Percentiles rank a stretch among this genome's conserved stretches.
Evolutionary conservation across 1,140 invertebrate genomes (phyloP).

Genomic region (Sipha flava): DNA sequence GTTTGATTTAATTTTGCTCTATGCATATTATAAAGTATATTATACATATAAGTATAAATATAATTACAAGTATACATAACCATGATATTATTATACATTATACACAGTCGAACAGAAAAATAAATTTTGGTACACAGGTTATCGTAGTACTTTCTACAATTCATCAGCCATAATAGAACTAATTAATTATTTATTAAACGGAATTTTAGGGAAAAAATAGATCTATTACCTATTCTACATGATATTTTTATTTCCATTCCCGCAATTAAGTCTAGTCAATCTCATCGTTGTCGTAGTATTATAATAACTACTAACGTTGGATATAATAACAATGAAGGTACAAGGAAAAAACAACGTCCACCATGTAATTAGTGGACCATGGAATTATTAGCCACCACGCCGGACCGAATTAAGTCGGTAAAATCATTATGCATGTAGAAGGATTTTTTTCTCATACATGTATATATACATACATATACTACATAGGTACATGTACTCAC

Average conservation of each 20-base stretch:
- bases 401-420: neutral
- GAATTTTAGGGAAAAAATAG: neutral
- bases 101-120: no score
- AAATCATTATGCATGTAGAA: conserved; percentile 16
- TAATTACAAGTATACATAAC: no score
- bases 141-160: no score
- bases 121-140: no score
- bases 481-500: neutral
- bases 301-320: neutral
- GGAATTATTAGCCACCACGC: neutral
- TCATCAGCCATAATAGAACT: no score
- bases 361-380: conserved; percentile 16
- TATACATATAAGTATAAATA: no score
- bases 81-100: no score
- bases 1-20: no score
- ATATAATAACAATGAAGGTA: conserved; percentile 6
- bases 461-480: neutral
- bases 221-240: neutral
- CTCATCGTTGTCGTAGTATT: neutral
- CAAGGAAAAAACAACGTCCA: neutral
- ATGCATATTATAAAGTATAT: no score
- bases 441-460: neutral
- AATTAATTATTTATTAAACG: neutral
- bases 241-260: neutral
- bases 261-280: neutral